Conservation (phyloP, 2,113 vertebrate species). For the Manacus vitellinus region DNA sequence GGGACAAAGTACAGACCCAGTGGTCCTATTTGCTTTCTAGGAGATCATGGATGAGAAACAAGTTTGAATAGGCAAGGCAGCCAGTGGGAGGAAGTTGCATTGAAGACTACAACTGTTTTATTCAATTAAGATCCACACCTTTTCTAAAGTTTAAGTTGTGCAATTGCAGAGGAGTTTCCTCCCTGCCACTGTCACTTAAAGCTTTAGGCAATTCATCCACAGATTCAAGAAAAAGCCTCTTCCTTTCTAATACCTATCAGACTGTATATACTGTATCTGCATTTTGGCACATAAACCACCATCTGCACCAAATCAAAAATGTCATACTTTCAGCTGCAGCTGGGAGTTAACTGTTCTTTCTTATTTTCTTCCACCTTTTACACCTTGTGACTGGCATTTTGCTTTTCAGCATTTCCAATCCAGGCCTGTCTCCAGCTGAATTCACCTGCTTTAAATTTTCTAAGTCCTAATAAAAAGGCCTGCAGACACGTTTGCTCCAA, state of each 20-base stretch:
- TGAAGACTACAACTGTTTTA: neutral
- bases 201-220: neutral
- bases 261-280: neutral
- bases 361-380: slow-evolving; percentile 60
- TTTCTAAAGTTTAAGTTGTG: neutral
- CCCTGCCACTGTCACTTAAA: neutral
- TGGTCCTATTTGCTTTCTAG: neutral
- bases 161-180: neutral
- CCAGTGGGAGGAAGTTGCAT: neutral
- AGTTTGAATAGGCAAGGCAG: neutral
- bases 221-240: neutral
- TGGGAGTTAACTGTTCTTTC: slow-evolving; percentile 54
- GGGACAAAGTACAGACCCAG: neutral
- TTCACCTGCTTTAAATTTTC: slow-evolving; percentile 63
- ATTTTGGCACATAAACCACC: slow-evolving; percentile 4
- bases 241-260: slow-evolving; percentile 8
- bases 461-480: slow-evolving; percentile 52
- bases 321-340: slow-evolving; percentile 31
- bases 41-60: neutral
- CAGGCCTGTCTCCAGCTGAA: slow-evolving; percentile 34
- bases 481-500: slow-evolving; percentile 67
- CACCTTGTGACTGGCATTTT: slow-evolving; percentile 47
- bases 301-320: slow-evolving; percentile 48
- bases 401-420: neutral
- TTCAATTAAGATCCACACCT: neutral